Evolutionary conservation across 2,113 vertebrate species (phyloP).

Genomic region (Trachemys scripta): DNA sequence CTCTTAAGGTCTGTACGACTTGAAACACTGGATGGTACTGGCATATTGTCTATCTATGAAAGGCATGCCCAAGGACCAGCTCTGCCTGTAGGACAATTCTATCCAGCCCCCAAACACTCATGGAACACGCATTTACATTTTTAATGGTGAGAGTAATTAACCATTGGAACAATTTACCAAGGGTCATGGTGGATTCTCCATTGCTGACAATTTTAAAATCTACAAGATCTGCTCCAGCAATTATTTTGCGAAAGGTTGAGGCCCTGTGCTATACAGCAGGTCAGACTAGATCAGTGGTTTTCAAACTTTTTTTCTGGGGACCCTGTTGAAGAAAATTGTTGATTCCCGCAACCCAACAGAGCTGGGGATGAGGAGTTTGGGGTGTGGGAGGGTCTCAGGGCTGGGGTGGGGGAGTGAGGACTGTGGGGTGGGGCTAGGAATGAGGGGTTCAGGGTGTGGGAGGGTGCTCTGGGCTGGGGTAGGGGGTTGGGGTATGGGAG

Average conservation of each 20-base stretch:
- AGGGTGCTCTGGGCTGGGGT: too few relatives aligned
- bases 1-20: neutral
- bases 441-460: too few relatives aligned
- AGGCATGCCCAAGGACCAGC: neutral
- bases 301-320: too few relatives aligned
- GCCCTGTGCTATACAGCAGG: neutral
- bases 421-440: too few relatives aligned
- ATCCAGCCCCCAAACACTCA: neutral
- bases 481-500: too few relatives aligned
- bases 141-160: neutral
- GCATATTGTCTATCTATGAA: neutral
- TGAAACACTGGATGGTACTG: neutral
- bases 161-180: neutral
- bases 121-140: neutral
- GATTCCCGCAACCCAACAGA: too few relatives aligned
- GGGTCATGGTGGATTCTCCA: neutral
- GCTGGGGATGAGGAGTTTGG: too few relatives aligned
- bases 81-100: neutral
- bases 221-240: neutral
- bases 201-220: neutral
- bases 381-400: too few relatives aligned
- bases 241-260: neutral
- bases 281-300: neutral
- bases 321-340: too few relatives aligned
- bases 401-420: too few relatives aligned